Evolutionary conservation across 2,888 invertebrate genomes (phyloP).

Genomic region (Biston betularia): DNA sequence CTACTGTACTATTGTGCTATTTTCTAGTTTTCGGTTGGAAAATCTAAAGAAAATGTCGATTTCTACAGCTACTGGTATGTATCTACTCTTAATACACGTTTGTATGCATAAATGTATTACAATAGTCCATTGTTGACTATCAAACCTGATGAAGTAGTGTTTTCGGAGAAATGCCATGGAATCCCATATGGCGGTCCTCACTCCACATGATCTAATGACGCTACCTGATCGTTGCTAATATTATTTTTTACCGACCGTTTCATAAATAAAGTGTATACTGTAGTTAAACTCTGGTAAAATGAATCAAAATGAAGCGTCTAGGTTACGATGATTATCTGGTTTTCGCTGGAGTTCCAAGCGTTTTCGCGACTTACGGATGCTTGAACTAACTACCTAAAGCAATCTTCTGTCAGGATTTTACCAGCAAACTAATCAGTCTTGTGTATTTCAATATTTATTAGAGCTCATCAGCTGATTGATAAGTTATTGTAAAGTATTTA

Average conservation of each 20-base stretch:
- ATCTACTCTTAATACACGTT: slow-evolving; percentile 52
- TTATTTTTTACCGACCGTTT: slow-evolving; percentile 55
- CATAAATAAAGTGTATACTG: slow-evolving; percentile 47
- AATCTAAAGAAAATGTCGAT: slow-evolving; percentile 80
- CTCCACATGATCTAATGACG: slow-evolving; percentile 85
- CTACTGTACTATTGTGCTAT: slow-evolving; percentile 85
- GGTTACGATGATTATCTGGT: slow-evolving; percentile 72
- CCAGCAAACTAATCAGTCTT: slow-evolving; percentile 23
- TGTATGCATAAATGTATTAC: slow-evolving; percentile 50
- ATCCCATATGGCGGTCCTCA: slow-evolving; percentile 86
- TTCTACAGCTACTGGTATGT: slow-evolving; percentile 83
- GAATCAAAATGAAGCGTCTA: slow-evolving; percentile 54
- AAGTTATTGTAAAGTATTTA: slow-evolving; percentile 16
- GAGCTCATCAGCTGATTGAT: slow-evolving; percentile 41
- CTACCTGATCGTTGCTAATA: slow-evolving; percentile 67
- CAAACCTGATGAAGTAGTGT: slow-evolving; percentile 77
- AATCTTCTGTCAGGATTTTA: slow-evolving; percentile 48
- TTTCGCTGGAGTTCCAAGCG: slow-evolving; percentile 68
- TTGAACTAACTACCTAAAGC: slow-evolving; percentile 45
- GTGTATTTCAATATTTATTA: slow-evolving; percentile 25
- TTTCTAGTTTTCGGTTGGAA: slow-evolving; percentile 79
- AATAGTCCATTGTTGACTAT: slow-evolving; percentile 62
- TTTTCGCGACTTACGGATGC: slow-evolving; percentile 66
- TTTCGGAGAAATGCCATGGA: slow-evolving; percentile 85
- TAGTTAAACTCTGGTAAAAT: slow-evolving; percentile 33